Conservation (phyloP, 2,797 vertebrate genomes). For the Sebastes umbrosus region DNA sequence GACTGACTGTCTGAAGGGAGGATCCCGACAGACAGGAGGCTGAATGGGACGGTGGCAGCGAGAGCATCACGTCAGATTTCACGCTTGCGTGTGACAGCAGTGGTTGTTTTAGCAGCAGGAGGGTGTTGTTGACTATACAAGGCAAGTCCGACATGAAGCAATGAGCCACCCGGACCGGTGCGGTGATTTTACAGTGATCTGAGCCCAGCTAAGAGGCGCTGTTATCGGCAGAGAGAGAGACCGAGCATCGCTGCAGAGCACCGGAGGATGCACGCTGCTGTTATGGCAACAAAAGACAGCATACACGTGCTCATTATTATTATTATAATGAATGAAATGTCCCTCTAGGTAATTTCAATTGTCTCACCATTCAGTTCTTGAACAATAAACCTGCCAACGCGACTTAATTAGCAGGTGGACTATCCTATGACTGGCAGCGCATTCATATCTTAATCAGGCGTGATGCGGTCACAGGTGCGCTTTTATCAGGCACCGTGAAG, state of each 20-base stretch:
- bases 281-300: slow-evolving; percentile 42
- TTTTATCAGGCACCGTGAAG: not conserved
- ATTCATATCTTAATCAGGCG: slow-evolving; percentile 6
- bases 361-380: not conserved
- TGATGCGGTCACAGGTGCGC: slow-evolving; percentile 21
- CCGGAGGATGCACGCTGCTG: slow-evolving; percentile 12
- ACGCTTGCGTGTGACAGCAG: slow-evolving; percentile 76
- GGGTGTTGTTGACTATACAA: slow-evolving; percentile 53
- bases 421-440: not conserved
- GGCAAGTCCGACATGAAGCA: slow-evolving; percentile 28
- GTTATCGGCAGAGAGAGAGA: not conserved
- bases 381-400: not conserved
- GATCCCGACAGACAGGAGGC: slow-evolving; percentile 59
- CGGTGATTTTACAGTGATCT: not conserved
- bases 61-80: slow-evolving; percentile 73
- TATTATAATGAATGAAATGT: not conserved
- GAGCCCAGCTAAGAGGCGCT: slow-evolving; percentile 21
- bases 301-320: not conserved
- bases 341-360: not conserved
- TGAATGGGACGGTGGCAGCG: slow-evolving; percentile 62
- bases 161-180: not conserved
- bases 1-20: slow-evolving; percentile 73
- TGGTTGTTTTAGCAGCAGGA: slow-evolving; percentile 48
- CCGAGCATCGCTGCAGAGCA: slow-evolving; percentile 23
- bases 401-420: not conserved